These are phyloP conservation scores for Mesorhabditis belari DNA, from an alignment of 2,888 invertebrate species.

Conservation along the genomic window DNA sequence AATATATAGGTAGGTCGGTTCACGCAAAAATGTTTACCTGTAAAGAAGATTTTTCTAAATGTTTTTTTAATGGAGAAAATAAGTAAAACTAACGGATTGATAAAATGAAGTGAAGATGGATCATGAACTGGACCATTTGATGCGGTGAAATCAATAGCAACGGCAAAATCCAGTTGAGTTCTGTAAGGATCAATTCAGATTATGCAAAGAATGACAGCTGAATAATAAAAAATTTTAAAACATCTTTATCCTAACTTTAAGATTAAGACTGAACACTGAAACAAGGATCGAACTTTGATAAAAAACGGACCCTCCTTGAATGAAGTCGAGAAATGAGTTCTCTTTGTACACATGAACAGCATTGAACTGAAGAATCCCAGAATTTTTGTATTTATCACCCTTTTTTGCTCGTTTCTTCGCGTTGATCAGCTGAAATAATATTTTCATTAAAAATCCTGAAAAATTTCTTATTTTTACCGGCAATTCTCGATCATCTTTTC, in stretches of 20 bases:
- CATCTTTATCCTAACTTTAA: too few species aligned
- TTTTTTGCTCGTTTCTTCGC: slow-evolving; percentile 58
- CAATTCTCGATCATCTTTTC: background rate
- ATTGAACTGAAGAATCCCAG: slow-evolving; percentile 55
- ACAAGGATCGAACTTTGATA: too few species aligned
- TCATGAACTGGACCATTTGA: slow-evolving; percentile 56
- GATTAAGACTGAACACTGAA: too few species aligned
- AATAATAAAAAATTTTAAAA: background rate
- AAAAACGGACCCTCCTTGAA: slow-evolving; percentile 57
- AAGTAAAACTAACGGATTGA: slow-evolving; percentile 51
- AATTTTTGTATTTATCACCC: slow-evolving; percentile 56
- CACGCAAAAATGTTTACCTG: too few species aligned
- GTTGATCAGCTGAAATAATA: slow-evolving; percentile 54
- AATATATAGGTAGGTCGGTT: too few species aligned
- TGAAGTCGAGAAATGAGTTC: slow-evolving; percentile 61
- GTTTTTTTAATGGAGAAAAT: too few species aligned
- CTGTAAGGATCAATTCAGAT: slow-evolving; percentile 35
- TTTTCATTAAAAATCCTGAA: background rate
- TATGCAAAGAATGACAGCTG: background rate
- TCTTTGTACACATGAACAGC: slow-evolving; percentile 48
- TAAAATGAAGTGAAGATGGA: slow-evolving; percentile 55
- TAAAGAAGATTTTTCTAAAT: too few species aligned
- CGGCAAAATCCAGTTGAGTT: slow-evolving; percentile 57
- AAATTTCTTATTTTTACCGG: slow-evolving; percentile 1
- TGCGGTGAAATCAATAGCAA: slow-evolving; percentile 59